These are phyloP conservation scores for Oophaga sylvatica DNA, from an alignment of 2,797 vertebrate genomes.

Conservation along the genomic window DNA sequence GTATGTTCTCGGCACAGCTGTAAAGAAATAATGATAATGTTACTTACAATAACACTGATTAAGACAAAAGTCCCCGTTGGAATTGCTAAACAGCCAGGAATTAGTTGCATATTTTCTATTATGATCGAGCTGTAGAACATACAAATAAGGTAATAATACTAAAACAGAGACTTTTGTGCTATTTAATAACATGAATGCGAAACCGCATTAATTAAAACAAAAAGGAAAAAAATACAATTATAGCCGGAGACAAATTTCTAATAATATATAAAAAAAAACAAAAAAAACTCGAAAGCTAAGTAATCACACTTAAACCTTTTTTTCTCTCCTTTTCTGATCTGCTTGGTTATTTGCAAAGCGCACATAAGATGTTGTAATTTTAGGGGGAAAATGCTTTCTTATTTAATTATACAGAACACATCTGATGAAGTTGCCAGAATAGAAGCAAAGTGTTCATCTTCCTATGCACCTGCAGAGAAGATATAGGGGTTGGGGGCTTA, in stretches of 20 bases:
- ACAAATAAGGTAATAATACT: conserved; percentile 70
- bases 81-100: conserved; percentile 63
- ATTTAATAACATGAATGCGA: conserved; percentile 69
- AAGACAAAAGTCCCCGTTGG: conserved; percentile 71
- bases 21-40: conserved; percentile 64
- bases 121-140: conserved; percentile 65
- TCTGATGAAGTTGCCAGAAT: conserved; percentile 70
- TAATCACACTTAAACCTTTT: conserved; percentile 71
- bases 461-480: conserved; percentile 74
- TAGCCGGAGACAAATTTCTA: conserved; percentile 72
- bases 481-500: conserved; percentile 72
- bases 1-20: conserved; percentile 59
- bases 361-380: conserved; percentile 70
- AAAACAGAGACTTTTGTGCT: conserved; percentile 70
- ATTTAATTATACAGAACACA: conserved; percentile 77
- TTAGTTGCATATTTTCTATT: conserved; percentile 67
- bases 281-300: conserved; percentile 66
- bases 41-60: conserved; percentile 65
- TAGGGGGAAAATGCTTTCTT: conserved; percentile 67
- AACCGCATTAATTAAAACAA: conserved; percentile 72
- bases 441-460: conserved; percentile 74
- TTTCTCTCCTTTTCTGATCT: conserved; percentile 65
- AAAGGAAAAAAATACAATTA: conserved; percentile 70
- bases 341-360: conserved; percentile 70
- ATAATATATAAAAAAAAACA: conserved; percentile 47